Percentiles rank a stretch among this genome's conserved stretches.
Evolutionary conservation across 2,113 vertebrate species (phyloP).

Genomic region (Callipepla squamata): DNA sequence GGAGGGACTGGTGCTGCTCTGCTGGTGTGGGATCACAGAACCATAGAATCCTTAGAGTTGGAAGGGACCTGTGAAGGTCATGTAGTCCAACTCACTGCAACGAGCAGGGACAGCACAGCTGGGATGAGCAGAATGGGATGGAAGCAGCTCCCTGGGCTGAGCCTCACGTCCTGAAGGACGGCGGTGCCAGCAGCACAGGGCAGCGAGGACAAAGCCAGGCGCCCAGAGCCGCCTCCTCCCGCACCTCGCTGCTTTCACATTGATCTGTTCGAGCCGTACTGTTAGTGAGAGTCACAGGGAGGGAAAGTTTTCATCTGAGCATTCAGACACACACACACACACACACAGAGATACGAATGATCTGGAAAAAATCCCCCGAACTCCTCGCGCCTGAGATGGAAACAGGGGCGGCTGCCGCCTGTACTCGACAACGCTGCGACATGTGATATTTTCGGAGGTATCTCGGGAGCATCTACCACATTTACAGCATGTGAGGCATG

Average conservation of each 20-base stretch:
- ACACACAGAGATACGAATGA: not conserved
- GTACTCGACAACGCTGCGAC: not conserved
- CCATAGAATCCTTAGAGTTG: no score
- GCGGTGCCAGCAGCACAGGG: rapidly evolving
- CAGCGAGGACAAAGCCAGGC: not conserved
- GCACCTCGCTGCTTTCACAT: not conserved
- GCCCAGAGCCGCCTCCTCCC: not conserved
- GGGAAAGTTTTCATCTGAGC: constrained; percentile 24
- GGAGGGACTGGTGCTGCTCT: not conserved
- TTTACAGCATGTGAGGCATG: constrained; percentile 45
- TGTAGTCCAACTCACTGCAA: no score
- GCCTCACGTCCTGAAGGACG: not conserved
- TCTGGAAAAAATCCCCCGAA: constrained; percentile 53
- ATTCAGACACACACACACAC: not conserved
- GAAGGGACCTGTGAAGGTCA: no score
- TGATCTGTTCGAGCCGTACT: not conserved
- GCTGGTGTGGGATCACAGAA: no score
- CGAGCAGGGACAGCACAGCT: no score
- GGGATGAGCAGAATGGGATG: no score
- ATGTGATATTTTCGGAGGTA: constrained; percentile 36
- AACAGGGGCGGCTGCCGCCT: constrained; percentile 50
- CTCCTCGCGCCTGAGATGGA: constrained; percentile 46
- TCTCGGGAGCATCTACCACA: constrained; percentile 62
- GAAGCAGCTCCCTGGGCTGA: not conserved
- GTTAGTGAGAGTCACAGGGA: not conserved